These are phyloP conservation scores for Centropus bengalensis DNA, from an alignment of 2,113 vertebrate genomes.

Conservation along the genomic window DNA sequence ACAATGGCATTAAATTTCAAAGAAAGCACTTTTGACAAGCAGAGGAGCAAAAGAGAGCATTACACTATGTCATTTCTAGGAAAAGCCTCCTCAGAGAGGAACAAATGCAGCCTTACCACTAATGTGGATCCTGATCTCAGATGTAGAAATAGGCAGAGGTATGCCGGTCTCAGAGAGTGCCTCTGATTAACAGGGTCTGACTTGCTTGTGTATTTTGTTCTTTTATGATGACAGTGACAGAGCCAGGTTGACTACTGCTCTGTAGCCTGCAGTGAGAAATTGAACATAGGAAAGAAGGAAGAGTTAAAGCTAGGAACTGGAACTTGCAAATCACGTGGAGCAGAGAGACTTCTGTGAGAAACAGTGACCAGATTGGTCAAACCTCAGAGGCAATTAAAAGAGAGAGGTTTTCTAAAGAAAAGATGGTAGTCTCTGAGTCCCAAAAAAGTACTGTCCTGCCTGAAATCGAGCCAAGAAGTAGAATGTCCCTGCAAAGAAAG, in stretches of 20 bases:
- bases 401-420: neutral
- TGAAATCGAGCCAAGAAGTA: neutral
- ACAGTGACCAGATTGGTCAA: neutral
- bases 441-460: neutral
- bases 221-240: neutral
- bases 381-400: neutral
- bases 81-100: neutral
- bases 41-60: neutral
- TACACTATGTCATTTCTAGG: neutral
- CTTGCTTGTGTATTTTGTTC: neutral
- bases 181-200: neutral
- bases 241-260: neutral
- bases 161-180: neutral
- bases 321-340: neutral
- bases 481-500: neutral
- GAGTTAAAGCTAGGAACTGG: neutral
- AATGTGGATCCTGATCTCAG: neutral
- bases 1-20: too few species aligned
- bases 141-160: neutral
- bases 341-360: neutral
- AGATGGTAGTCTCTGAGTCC: fast-evolving
- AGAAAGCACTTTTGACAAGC: neutral
- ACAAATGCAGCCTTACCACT: neutral
- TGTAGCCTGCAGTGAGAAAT: neutral
- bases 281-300: neutral